Percentiles rank a stretch among this genome's conserved stretches.
Evolutionary conservation across 2,888 invertebrate species (phyloP).

Genomic region (Ectemnius cavifrons): DNA sequence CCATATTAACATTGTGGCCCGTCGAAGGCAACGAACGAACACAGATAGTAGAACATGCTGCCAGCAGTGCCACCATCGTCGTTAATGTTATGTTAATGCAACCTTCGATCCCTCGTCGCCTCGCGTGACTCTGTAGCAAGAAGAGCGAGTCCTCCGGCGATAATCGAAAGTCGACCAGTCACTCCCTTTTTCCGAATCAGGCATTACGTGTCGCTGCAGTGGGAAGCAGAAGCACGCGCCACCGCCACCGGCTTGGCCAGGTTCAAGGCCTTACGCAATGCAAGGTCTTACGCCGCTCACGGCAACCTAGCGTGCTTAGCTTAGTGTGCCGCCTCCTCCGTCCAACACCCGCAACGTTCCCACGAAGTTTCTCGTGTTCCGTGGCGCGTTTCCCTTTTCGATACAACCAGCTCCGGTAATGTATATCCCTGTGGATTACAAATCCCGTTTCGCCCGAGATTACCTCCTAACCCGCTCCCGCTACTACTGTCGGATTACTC

Average conservation of each 20-base stretch:
- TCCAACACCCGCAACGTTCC: background rate
- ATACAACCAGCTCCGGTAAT: background rate
- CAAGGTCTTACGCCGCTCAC: slow-evolving; percentile 45
- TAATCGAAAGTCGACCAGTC: slow-evolving; percentile 13
- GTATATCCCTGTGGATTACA: slow-evolving; percentile 4
- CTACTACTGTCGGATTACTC: too few species aligned
- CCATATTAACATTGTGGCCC: slow-evolving; percentile 47
- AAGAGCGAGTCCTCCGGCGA: slow-evolving; percentile 9
- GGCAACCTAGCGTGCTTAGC: slow-evolving; percentile 13
- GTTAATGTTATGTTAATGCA: slow-evolving; percentile 52
- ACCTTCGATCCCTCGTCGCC: slow-evolving; percentile 40
- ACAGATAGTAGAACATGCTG: too few species aligned
- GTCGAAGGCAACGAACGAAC: slow-evolving; percentile 32
- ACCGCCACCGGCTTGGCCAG: background rate
- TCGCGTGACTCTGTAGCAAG: slow-evolving; percentile 39
- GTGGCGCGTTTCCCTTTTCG: background rate
- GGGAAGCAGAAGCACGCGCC: slow-evolving; percentile 36
- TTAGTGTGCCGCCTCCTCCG: slow-evolving; percentile 9
- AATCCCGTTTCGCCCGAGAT: slow-evolving; percentile 5
- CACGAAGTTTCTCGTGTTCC: background rate
- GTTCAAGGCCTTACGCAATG: slow-evolving; percentile 54
- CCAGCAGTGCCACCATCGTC: background rate
- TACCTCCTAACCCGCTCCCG: background rate
- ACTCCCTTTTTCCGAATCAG: slow-evolving; percentile 36
- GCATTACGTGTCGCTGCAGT: slow-evolving; percentile 43